Evolutionary conservation across 2,888 invertebrate species (phyloP).

Genomic region (Luperina testacea): DNA sequence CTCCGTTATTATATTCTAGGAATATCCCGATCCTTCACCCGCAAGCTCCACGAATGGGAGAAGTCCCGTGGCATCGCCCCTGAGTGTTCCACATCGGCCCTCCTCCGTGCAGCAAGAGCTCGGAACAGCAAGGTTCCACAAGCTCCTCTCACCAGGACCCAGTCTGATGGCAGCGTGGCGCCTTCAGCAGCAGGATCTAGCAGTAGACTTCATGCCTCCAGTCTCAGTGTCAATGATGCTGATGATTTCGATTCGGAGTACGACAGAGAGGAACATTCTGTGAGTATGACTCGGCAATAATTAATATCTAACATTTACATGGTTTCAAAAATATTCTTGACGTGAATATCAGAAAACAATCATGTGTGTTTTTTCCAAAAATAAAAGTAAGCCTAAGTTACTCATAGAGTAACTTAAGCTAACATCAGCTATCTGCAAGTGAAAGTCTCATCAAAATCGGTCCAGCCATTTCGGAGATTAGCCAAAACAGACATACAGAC

Average conservation of each 20-base stretch:
- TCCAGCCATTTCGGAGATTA: no score
- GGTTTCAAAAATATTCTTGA: not conserved
- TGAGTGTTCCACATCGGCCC: slow-evolving; percentile 95
- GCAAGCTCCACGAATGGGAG: slow-evolving; percentile 97
- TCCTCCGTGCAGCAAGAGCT: slow-evolving; percentile 90
- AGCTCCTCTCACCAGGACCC: slow-evolving; percentile 91
- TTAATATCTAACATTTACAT: no score
- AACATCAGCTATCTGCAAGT: no score
- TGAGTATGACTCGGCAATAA: slow-evolving; percentile 64
- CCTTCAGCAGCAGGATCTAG: slow-evolving; percentile 89
- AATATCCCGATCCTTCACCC: slow-evolving; percentile 96
- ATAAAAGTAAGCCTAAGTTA: no score
- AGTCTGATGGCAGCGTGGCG: slow-evolving; percentile 94
- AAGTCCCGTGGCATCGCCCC: slow-evolving; percentile 96
- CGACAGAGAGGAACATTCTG: slow-evolving; percentile 86
- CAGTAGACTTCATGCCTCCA: slow-evolving; percentile 92
- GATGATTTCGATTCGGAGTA: slow-evolving; percentile 91
- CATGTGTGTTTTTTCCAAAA: no score
- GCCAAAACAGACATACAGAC: no score
- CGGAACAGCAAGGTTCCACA: slow-evolving; percentile 73
- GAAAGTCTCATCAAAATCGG: no score
- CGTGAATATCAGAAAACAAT: no score
- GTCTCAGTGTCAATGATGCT: slow-evolving; percentile 93
- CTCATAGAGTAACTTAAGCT: no score
- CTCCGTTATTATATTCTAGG: slow-evolving; percentile 75